Percentiles rank a stretch among this genome's conserved stretches.
Conservation (phyloP, 2,113 vertebrate species). For the Myotis yumanensis region DNA sequence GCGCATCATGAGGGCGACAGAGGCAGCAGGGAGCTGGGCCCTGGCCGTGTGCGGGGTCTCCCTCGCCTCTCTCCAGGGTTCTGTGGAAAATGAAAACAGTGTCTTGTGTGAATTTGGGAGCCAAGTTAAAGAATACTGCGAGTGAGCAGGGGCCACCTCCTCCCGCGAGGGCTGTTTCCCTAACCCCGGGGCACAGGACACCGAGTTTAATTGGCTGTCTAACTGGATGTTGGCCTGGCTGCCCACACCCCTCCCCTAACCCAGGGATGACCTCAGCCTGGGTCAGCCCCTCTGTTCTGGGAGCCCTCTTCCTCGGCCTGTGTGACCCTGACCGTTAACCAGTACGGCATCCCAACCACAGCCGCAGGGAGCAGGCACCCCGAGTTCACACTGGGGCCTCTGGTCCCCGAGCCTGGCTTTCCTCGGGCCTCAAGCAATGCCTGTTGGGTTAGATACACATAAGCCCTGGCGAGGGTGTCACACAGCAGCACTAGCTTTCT, state of each 20-base stretch:
- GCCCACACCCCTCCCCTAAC: neutral
- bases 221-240: neutral
- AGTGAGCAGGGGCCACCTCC: conserved; percentile 59
- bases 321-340: neutral
- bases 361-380: neutral
- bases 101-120: conserved; percentile 57
- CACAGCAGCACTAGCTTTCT: neutral
- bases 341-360: neutral
- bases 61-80: neutral
- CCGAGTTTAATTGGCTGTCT: conserved; percentile 40
- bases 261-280: neutral
- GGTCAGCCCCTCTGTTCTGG: conserved; percentile 10
- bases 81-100: conserved; percentile 72
- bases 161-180: conserved; percentile 57
- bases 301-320: neutral
- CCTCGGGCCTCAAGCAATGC: neutral
- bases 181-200: conserved; percentile 55
- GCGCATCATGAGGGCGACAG: neutral
- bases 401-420: neutral
- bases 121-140: conserved; percentile 74
- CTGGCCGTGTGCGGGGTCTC: neutral
- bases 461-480: neutral
- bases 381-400: neutral
- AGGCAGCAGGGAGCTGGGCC: neutral
- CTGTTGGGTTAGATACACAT: too few species aligned